These are phyloP conservation scores for Choristoneura rosaceana DNA, from an alignment of 2,888 invertebrate genomes.

Conservation along the genomic window DNA sequence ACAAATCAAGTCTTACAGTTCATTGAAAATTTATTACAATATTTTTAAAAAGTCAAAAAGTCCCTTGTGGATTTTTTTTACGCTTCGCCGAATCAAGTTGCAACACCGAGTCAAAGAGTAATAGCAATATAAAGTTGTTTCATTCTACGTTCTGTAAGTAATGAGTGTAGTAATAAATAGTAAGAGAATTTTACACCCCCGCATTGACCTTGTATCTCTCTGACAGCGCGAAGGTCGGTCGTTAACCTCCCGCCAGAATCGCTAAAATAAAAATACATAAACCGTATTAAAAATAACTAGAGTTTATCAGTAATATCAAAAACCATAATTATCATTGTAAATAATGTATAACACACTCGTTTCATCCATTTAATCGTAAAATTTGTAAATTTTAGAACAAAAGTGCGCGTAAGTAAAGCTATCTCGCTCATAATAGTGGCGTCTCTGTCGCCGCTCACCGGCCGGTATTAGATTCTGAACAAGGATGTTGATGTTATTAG, in stretches of 20 bases:
- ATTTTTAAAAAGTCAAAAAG: too few species aligned
- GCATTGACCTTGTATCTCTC: slow-evolving; percentile 19
- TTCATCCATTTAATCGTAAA: neutral
- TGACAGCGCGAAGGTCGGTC: slow-evolving; percentile 20
- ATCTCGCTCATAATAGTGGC: slow-evolving; percentile 10
- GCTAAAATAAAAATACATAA: neutral
- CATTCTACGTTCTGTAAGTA: too few species aligned
- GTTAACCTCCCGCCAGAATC: slow-evolving; percentile 7
- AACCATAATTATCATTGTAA: neutral
- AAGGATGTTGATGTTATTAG: slow-evolving; percentile 14
- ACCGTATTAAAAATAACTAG: neutral
- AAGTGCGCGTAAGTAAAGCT: slow-evolving; percentile 34
- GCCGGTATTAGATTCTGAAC: slow-evolving; percentile 6
- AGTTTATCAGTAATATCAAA: neutral
- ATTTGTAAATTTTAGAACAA: neutral
- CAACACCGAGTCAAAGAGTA: slow-evolving; percentile 17
- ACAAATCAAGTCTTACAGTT: too few species aligned
- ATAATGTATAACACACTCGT: neutral
- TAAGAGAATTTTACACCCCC: slow-evolving; percentile 12
- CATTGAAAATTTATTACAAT: too few species aligned
- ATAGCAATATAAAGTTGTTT: neutral
- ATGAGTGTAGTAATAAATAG: too few species aligned
- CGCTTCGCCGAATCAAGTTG: neutral
- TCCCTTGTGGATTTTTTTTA: slow-evolving; percentile 3
- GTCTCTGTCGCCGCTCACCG: slow-evolving; percentile 27